phyloP scores from a whole-genome alignment of 2,888 invertebrate species.

The Caenorhabditis sulstoni region DNA sequence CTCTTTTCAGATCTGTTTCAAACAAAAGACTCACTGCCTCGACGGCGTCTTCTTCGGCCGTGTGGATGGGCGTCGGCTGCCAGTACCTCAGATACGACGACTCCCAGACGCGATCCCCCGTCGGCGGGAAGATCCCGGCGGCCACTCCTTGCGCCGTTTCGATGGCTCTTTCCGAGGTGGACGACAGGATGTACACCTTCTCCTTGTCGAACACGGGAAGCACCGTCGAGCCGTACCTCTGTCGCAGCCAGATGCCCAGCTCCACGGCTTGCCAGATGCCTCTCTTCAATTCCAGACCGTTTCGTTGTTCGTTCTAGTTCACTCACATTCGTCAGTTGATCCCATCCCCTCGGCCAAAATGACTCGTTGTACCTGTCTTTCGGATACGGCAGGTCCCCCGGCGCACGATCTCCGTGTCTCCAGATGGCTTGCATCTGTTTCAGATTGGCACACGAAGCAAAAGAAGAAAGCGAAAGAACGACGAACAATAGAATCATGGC shows the following conservation, averaged over 20 bases:
- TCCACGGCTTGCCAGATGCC: constrained; percentile 54
- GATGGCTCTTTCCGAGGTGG: constrained; percentile 81
- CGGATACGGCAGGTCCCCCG: constrained; percentile 81
- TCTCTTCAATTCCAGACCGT: constrained; percentile 48
- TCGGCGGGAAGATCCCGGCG: constrained; percentile 86
- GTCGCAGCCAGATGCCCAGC: constrained; percentile 48
- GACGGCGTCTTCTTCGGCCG: not conserved
- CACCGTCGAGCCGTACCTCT: constrained; percentile 34
- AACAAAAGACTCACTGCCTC: constrained; percentile 23
- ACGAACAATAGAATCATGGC: not conserved
- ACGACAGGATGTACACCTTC: constrained; percentile 77
- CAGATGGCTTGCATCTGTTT: constrained; percentile 83
- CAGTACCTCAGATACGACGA: constrained; percentile 54
- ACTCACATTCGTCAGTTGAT: constrained; percentile 74
- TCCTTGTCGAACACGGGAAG: constrained; percentile 43
- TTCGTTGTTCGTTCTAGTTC: no score
- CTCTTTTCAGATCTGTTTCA: no score
- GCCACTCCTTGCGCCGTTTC: constrained; percentile 91
- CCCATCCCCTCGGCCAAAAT: constrained; percentile 75
- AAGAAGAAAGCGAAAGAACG: not conserved
- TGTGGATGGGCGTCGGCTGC: constrained; percentile 60
- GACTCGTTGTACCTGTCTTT: constrained; percentile 67
- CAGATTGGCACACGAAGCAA: constrained; percentile 37
- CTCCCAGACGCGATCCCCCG: constrained; percentile 55
- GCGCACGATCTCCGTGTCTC: constrained; percentile 93